These are phyloP conservation scores for Euschistus heros DNA, from an alignment of 1,140 invertebrate genomes.

Conservation along the genomic window DNA sequence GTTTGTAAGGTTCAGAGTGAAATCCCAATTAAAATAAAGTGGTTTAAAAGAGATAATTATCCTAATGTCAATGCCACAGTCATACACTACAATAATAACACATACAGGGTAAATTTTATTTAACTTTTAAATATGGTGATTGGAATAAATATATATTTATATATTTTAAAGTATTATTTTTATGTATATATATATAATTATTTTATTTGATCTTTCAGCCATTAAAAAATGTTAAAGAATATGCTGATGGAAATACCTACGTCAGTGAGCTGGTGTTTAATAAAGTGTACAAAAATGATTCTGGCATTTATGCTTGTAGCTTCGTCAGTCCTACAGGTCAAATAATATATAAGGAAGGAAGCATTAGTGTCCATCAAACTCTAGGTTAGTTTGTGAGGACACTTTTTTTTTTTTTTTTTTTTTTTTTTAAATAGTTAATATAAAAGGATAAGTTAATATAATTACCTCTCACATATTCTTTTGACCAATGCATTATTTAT, in stretches of 20 bases:
- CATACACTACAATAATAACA: conserved; percentile 7
- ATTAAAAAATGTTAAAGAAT: background rate
- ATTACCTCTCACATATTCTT: too few species aligned
- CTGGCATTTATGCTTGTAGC: conserved; percentile 5
- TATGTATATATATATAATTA: background rate
- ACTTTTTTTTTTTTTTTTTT: too few species aligned
- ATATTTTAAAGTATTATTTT: too few species aligned
- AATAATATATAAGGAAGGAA: background rate
- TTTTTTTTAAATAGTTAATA: too few species aligned
- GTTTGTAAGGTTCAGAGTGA: conserved; percentile 2
- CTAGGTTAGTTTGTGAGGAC: background rate
- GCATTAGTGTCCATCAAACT: background rate
- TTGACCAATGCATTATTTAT: too few species aligned
- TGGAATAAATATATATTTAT: background rate
- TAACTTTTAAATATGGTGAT: background rate
- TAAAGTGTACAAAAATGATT: conserved; percentile 8
- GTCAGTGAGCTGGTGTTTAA: background rate
- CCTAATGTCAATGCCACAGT: background rate
- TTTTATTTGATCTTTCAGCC: background rate
- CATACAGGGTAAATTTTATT: conserved; percentile 4
- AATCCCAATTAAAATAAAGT: background rate
- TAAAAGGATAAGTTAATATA: too few species aligned
- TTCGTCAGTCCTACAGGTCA: conserved; percentile 1
- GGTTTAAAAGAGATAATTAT: conserved; percentile 9
- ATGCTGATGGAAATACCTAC: background rate